Conservation (phyloP, 2,797 vertebrate species). For the Spinus pinus region DNA sequence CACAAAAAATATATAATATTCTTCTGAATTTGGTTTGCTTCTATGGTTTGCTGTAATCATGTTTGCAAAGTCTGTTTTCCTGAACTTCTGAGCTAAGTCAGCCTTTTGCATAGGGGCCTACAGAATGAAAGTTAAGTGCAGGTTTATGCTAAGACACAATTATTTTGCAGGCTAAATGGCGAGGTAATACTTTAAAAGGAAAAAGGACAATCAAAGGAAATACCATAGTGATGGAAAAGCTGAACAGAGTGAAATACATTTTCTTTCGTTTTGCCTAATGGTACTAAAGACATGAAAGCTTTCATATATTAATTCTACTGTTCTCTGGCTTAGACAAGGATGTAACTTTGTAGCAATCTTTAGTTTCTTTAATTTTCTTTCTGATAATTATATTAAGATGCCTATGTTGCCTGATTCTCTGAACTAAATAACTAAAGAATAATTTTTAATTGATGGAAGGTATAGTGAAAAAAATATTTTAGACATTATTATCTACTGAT, state of each 20-base stretch:
- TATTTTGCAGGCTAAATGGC: conserved; percentile 68
- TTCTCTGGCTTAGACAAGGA: not conserved
- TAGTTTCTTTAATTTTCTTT: not conserved
- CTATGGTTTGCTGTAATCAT: conserved; percentile 45
- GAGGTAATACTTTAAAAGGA: conserved; percentile 49
- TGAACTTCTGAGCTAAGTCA: conserved; percentile 59
- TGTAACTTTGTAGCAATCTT: not conserved
- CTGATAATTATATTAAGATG: not conserved
- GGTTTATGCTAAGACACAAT: conserved; percentile 69
- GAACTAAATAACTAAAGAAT: not conserved
- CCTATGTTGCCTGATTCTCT: not conserved
- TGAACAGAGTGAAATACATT: conserved; percentile 19
- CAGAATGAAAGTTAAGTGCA: conserved; percentile 76
- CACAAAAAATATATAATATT: not conserved
- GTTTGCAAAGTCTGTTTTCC: conserved; percentile 70
- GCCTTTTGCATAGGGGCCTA: conserved; percentile 69
- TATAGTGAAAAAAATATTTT: not conserved
- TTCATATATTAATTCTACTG: not conserved
- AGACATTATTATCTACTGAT: not conserved
- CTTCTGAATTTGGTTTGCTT: not conserved
- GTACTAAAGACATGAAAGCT: not conserved
- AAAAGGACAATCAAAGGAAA: conserved; percentile 57
- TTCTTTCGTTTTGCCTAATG: not conserved
- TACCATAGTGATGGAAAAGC: conserved; percentile 12
- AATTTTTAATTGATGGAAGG: not conserved